Evolutionary conservation across 2,797 vertebrate species (phyloP), one percentile per base, ranked within the genome.

Genomic region (Scomberomorus guttatus): DNA sequence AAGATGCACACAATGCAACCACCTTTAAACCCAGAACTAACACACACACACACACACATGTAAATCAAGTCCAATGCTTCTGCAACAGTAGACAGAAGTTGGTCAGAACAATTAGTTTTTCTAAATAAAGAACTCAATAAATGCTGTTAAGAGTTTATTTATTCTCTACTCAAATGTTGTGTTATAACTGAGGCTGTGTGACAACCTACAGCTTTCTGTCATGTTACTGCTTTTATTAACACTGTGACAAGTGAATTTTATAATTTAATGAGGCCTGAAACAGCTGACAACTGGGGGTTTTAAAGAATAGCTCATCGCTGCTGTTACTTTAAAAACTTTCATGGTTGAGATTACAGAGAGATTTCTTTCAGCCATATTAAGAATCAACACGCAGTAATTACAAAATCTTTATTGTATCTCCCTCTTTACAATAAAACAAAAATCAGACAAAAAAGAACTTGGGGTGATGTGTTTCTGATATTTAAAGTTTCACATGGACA

Each of bases 331-430:
- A 17, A 39, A 54, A 3, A 14, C 15, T 12, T 15, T 10, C 6
- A 65, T 11, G 2, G 9, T 54, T 27, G 11, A 67, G 20, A 4
- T 34, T 54, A 2, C 20, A 12, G 1, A 25, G 20, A 0, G 34
- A 11, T 46, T 50, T 1, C 0, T 68, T 39, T 57, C 6, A 22
- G 48, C 1, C 0, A 18, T 29, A 62, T 0, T 2, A 52, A 60
- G 0, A 75, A 72, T 0, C 11, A 71, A 75, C 12, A 61, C 65
- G 17, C 25, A 72, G 18, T 82, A 79, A 77, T 83, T 91, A 89
- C 74, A 93, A 94, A 94, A 89, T 55, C 79, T 95, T 94, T 94
- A 94, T 92, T 89, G 44, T 10, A 83, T 84, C 68, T 71, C 69
- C 80, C 15, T 12, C 72, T 82, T 86, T 75, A 62, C 67, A 87